These are phyloP conservation scores for Erebia palarica DNA, from an alignment of 2,888 invertebrate genomes.

Conservation along the genomic window DNA sequence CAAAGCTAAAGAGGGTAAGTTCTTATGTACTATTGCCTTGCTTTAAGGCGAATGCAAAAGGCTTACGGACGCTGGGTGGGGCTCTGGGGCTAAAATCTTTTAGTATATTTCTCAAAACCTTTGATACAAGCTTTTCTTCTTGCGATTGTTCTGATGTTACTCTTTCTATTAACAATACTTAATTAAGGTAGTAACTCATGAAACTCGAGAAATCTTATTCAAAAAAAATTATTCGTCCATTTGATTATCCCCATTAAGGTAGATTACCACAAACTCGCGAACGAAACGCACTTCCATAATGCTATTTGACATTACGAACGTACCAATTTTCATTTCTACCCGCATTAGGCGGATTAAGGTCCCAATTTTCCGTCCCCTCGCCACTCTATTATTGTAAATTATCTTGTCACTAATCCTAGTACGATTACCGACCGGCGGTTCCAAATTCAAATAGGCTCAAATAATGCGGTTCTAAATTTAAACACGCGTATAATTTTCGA, in stretches of 20 bases:
- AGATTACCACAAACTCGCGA: constrained; percentile 28
- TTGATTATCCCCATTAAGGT: constrained; percentile 18
- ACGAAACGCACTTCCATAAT: constrained; percentile 27
- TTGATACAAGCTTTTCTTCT: too few species aligned
- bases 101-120: too few species aligned
- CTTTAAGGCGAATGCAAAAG: too few species aligned
- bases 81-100: too few species aligned
- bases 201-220: not conserved
- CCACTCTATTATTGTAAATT: constrained; percentile 68
- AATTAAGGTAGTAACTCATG: too few species aligned
- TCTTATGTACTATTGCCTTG: too few species aligned
- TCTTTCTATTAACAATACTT: too few species aligned
- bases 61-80: too few species aligned
- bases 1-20: not conserved
- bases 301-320: constrained; percentile 41
- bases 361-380: constrained; percentile 59
- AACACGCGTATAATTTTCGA: constrained; percentile 74
- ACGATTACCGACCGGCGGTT: constrained; percentile 61
- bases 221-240: not conserved
- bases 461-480: constrained; percentile 69
- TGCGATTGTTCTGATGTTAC: too few species aligned
- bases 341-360: constrained; percentile 61
- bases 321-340: constrained; percentile 64
- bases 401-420: constrained; percentile 76
- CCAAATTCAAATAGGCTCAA: constrained; percentile 65